Evolutionary conservation across 2,113 vertebrate species (phyloP).

Genomic region (Haplochromis vanheusdeni): DNA sequence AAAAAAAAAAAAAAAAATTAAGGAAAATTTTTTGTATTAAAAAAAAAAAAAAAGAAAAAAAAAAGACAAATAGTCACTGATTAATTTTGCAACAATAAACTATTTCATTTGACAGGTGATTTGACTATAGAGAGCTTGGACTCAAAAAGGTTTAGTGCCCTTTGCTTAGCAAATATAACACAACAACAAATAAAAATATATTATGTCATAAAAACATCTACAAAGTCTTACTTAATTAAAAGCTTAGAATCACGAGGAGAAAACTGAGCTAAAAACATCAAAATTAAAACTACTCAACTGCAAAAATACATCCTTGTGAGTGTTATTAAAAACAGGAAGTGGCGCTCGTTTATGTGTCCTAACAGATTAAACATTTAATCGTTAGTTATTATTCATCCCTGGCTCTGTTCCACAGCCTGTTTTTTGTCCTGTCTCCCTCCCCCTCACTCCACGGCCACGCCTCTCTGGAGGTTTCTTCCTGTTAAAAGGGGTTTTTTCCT

Average conservation of each 20-base stretch:
- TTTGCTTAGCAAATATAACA: neutral
- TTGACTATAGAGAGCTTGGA: neutral
- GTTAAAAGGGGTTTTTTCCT: neutral
- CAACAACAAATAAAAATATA: neutral
- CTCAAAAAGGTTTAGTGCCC: neutral
- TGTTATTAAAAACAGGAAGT: neutral
- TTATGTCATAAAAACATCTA: neutral
- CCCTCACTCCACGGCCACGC: rapidly evolving
- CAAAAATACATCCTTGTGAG: neutral
- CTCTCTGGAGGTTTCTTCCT: neutral
- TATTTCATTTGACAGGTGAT: neutral
- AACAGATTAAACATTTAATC: neutral
- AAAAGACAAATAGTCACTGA: neutral
- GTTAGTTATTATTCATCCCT: neutral
- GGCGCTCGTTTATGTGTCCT: neutral
- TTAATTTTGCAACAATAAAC: neutral
- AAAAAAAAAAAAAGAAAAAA: no score
- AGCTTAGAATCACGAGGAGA: rapidly evolving
- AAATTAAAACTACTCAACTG: neutral
- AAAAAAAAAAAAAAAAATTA: no score
- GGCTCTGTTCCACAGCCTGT: neutral
- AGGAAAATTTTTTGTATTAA: no score
- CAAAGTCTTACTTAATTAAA: neutral
- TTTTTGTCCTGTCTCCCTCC: neutral
- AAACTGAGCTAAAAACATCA: neutral